Base-by-base conservation (phyloP, 2,113 vertebrate species). In the Gobius niger region DNA sequence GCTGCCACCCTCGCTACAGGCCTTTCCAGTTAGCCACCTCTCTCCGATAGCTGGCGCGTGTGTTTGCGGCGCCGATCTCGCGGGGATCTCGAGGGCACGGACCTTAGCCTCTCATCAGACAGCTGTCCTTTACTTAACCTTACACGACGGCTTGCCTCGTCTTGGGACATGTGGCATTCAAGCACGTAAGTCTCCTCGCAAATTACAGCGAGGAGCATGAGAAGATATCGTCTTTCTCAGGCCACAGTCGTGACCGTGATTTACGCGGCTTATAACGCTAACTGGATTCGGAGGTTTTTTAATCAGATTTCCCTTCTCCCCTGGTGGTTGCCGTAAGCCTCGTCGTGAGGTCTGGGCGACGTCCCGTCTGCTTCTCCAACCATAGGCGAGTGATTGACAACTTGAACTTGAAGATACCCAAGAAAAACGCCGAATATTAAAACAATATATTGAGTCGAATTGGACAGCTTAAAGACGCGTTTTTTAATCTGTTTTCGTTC, bases 101-200 rank as follows among this genome's bases (percentile, higher is more conserved):
- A 61, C 57, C 67, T 54, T 63, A 41, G 61, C 52, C 59, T 66
- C 42, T 65, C 42, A 56, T 42, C 66, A 47, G 47, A 76, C 46
- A 44, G 46, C 46, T 76, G 83, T 74, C 83, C 84, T 85, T 73
- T 76, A 18, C 64, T 76, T 81, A 71, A 82, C 82, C 78, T 78
- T 54, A 47, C 78, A 67, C 14, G 11, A 40, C 6, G 4, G 68
- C 47, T 42, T 40, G 44, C 51, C 40, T 7, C 19, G 47, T 65
- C 65, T 62, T 44, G 24, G 19, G 47, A 4, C 1, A 46, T 7
- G 50, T 18, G 68, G 53, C 11, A 65, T 67, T 64, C 52, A 34
- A 34, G 18, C 69, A 46, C 65, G 59, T 44, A 46, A 41, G 77
- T 76, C 80, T 80, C 69, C 75, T 73, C n/a, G 54, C 3, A 68